A percentile compares a stretch with the other conserved stretches of the same genome.
phyloP scores from a whole-genome alignment of 2,113 vertebrate species.

The Gymnarchus niloticus region DNA sequence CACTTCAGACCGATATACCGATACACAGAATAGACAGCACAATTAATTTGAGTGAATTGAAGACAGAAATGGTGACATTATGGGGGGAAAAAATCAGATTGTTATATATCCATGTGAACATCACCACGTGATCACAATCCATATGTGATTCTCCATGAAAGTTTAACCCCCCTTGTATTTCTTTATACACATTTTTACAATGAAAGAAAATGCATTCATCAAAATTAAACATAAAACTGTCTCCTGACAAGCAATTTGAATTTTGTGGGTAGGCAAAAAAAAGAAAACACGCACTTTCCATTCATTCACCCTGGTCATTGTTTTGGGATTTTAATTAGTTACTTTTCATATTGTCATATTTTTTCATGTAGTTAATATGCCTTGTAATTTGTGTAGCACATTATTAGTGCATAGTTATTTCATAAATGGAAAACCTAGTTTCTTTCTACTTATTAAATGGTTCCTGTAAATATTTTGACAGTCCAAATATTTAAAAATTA shows the following conservation, averaged over 20 bases:
- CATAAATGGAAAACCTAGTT: background rate
- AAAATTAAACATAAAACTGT: background rate
- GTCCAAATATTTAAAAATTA: background rate
- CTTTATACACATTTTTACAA: background rate
- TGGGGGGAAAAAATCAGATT: background rate
- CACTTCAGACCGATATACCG: background rate
- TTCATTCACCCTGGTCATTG: background rate
- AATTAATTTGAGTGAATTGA: background rate
- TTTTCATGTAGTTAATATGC: background rate
- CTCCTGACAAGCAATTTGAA: background rate
- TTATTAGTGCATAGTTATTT: background rate
- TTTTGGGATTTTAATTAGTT: background rate
- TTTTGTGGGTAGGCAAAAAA: background rate
- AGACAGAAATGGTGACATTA: background rate
- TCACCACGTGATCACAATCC: background rate
- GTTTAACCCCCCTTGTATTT: background rate
- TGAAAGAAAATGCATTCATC: background rate
- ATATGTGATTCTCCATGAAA: background rate
- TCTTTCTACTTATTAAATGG: background rate
- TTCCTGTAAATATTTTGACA: constrained; percentile 5
- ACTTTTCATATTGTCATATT: background rate
- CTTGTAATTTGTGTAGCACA: background rate
- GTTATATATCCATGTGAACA: background rate
- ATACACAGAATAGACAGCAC: background rate
- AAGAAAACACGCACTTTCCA: background rate